Conservation (phyloP, 2,113 vertebrate species). For the Pycnonotus jocosus region DNA sequence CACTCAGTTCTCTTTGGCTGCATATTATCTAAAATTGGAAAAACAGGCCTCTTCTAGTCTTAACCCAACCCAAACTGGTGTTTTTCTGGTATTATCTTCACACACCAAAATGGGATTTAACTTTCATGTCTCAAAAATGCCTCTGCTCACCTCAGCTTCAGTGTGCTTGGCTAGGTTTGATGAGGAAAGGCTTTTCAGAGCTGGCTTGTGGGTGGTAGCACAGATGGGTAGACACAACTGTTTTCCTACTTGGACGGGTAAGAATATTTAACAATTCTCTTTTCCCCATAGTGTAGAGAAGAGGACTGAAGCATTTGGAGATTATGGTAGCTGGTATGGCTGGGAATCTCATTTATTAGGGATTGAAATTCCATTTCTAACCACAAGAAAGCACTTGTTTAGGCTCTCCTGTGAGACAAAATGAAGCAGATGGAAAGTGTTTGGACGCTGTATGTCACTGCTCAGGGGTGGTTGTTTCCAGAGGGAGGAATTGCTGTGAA, state of each 20-base stretch:
- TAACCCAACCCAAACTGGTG: not conserved
- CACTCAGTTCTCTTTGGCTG: constrained; percentile 21
- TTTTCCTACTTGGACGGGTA: not conserved
- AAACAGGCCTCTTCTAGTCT: constrained; percentile 9
- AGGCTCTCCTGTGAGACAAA: not conserved
- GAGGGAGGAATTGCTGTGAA: not conserved
- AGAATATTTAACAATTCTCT: not conserved
- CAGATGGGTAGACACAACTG: not conserved
- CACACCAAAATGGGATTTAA: not conserved
- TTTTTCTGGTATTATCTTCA: not conserved
- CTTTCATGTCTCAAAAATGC: not conserved
- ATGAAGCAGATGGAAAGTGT: not conserved
- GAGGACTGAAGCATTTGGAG: not conserved
- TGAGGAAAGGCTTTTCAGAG: not conserved
- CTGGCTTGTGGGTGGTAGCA: not conserved
- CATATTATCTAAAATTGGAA: not conserved
- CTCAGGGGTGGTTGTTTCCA: not conserved
- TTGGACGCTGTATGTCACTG: not conserved
- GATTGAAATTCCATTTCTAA: not conserved
- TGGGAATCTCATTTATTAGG: constrained; percentile 16
- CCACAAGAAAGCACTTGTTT: constrained; percentile 1
- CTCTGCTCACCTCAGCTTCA: not conserved
- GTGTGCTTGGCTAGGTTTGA: not conserved
- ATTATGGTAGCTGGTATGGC: not conserved
- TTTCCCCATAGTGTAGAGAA: not conserved